phyloP scores from a whole-genome alignment of 2,113 vertebrate genomes.

The Hemiscyllium ocellatum region DNA sequence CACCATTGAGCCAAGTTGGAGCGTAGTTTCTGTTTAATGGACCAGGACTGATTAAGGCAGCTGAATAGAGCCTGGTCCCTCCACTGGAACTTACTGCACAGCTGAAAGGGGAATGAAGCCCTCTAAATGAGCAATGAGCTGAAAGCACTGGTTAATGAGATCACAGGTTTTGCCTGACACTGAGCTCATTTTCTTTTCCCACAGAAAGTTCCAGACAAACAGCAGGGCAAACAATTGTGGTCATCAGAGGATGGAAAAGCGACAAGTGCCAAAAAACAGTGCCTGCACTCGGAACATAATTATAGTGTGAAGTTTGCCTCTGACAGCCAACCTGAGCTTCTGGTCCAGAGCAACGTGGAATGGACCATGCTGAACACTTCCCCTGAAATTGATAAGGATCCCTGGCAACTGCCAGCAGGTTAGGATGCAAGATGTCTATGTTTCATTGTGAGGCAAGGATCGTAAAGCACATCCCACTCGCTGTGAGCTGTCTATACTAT shows the following conservation, averaged over 20 bases:
- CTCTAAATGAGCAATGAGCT: not conserved
- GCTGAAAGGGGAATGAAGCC: not conserved
- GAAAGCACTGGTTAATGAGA: not conserved
- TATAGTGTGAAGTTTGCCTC: not conserved
- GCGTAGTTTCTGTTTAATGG: not conserved
- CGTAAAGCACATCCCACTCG: not conserved
- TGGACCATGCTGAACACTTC: not conserved
- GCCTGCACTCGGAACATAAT: not conserved
- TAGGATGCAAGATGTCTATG: not conserved
- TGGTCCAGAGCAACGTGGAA: no score
- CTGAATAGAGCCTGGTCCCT: not conserved
- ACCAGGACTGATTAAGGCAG: not conserved
- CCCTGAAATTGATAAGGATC: not conserved
- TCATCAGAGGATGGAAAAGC: not conserved
- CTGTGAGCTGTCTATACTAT: not conserved
- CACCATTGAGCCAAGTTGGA: not conserved
- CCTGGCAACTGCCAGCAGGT: not conserved
- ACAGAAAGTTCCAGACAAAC: not conserved
- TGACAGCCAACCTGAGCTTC: not conserved
- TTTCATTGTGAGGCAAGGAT: not conserved
- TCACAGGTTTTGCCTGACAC: not conserved
- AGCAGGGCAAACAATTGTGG: not conserved
- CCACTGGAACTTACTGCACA: not conserved
- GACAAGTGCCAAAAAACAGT: no score
- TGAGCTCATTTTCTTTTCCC: not conserved